Percentiles rank a stretch among this genome's conserved stretches.
These are phyloP conservation scores for Dicranocentrus wangi DNA, from an alignment of 2,888 invertebrate species.

Conservation along the genomic window DNA sequence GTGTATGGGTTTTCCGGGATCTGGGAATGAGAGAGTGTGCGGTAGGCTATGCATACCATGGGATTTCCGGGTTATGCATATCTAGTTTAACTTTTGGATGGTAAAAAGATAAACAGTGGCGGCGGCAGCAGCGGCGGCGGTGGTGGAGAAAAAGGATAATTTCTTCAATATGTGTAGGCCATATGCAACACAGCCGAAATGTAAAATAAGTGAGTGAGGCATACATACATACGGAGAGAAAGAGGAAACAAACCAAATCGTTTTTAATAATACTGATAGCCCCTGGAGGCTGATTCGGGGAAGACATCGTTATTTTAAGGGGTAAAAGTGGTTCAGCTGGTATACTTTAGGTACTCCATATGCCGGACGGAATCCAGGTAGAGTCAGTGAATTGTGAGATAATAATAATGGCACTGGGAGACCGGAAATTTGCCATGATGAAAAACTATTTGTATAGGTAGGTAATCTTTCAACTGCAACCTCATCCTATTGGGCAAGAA, in stretches of 20 bases:
- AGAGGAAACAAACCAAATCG: not conserved
- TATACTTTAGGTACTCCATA: too few species aligned
- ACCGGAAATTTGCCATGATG: conserved; percentile 28
- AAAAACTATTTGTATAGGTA: conserved; percentile 23
- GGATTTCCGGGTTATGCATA: not conserved
- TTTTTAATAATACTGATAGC: conserved; percentile 9
- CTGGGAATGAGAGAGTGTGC: conserved; percentile 20
- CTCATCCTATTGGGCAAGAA: not conserved
- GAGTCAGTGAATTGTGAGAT: conserved; percentile 8
- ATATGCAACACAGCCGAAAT: not conserved
- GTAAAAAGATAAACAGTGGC: conserved; percentile 17
- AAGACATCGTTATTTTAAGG: too few species aligned
- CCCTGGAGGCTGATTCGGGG: not conserved
- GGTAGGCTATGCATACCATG: conserved; percentile 5
- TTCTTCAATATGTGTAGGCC: too few species aligned
- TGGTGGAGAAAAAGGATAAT: conserved; percentile 20
- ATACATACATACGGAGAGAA: not conserved
- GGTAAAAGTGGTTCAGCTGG: too few species aligned
- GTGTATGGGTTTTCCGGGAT: conserved; percentile 27
- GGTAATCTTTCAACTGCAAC: conserved; percentile 29
- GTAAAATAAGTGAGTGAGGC: too few species aligned
- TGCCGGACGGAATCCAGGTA: not conserved
- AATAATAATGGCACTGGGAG: conserved; percentile 2
- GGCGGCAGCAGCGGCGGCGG: too few species aligned
- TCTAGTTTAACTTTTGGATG: not conserved